Base-by-base conservation (phyloP, 2,888 invertebrate genomes). In the Lasius fuliginosus region DNA sequence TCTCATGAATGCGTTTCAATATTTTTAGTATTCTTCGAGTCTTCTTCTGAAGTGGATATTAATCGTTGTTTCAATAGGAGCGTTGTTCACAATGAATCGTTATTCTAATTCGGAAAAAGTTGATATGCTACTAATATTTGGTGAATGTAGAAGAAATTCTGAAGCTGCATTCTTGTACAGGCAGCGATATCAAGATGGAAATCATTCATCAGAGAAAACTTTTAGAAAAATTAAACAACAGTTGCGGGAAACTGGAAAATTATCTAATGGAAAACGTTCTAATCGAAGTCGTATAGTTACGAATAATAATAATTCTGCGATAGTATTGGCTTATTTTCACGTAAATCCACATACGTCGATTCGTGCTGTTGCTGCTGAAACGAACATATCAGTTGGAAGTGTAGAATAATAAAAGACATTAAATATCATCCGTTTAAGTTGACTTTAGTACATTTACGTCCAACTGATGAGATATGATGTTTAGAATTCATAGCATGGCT, bases 311-410 rank as follows among this genome's bases (percentile, higher is more conserved):
- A 42, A 42, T 42, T 42, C 42, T 42, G 42, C 42, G 1, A 11
- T 12, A 42, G 12, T 42, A 42, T 42, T 42, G 42, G 12, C 42
- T 42, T 6, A 42, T 42, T 42, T 42, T 42, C 12, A 42, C 42
- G 12, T 42, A 42, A 42, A 42, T 33, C 30, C 9, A 42, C 42
- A 42, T 64, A 64, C 33, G n/a, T 64, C 9, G 64, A 40, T 64
- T 64, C 33, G 64, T 64, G 64, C 33, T 64, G 33, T 64, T 64
- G 64, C 64, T 64, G 5, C 33, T 64, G 33, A 64, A 30, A 64
- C 11, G 33, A 40, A 40, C 36, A 64, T 64, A 64, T 64, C 64
- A 64, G 27, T 64, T 64, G 36, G 5, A 64, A 64, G 33, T 64
- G 9, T 11, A 64, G 36, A 64, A 64, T 64, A 64, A 64, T 27